Evolutionary conservation across 2,113 vertebrate genomes (phyloP).

Genomic region (Phaethornis superciliosus): DNA sequence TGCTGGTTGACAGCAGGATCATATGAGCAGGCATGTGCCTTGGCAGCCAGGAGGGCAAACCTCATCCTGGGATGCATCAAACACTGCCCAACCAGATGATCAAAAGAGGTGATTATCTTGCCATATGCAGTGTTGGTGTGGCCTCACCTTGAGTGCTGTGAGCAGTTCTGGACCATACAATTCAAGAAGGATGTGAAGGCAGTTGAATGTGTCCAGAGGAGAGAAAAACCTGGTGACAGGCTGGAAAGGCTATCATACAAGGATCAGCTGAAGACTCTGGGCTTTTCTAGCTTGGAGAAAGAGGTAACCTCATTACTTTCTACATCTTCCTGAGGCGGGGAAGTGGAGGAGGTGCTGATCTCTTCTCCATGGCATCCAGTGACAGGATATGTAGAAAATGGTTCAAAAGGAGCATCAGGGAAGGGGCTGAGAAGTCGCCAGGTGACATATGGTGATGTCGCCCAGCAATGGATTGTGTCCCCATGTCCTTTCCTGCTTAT

Average conservation of each 20-base stretch:
- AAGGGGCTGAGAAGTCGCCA: too few relatives aligned
- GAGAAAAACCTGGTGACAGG: neutral
- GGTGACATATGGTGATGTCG: too few relatives aligned
- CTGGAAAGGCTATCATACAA: neutral
- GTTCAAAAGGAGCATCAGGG: too few relatives aligned
- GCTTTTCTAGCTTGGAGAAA: neutral
- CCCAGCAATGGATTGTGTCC: neutral
- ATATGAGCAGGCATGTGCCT: neutral
- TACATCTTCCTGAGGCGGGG: too few relatives aligned
- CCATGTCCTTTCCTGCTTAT: accelerated
- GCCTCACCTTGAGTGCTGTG: neutral
- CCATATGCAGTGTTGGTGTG: neutral
- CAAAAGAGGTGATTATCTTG: neutral
- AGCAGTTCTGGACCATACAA: neutral
- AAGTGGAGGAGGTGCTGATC: too few relatives aligned
- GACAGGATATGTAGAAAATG: too few relatives aligned
- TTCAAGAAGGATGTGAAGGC: neutral
- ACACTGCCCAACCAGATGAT: neutral
- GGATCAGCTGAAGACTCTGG: neutral
- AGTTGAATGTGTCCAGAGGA: neutral
- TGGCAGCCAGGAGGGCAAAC: neutral
- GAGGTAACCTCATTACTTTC: neutral
- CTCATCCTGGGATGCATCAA: neutral
- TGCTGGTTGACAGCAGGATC: neutral
- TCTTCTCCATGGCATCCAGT: too few relatives aligned